These are phyloP conservation scores for Trilocha varians DNA, from an alignment of 2,888 invertebrate species.

Conservation along the genomic window DNA sequence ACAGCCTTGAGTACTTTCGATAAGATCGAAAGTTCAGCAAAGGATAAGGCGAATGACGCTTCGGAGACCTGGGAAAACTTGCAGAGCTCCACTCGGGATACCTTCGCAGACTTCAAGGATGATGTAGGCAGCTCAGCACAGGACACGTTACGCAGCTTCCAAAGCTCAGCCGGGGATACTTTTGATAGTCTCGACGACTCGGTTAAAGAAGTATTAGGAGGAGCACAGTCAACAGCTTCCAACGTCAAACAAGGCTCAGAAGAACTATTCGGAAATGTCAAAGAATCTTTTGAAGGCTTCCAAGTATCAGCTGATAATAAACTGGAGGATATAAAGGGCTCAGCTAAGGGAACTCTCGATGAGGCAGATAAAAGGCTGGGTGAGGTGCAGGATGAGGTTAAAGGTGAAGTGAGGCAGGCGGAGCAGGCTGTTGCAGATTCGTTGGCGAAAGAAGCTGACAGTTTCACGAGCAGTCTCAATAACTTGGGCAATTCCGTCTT, in stretches of 20 bases:
- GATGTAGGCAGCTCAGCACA: constrained; percentile 58
- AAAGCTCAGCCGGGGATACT: constrained; percentile 64
- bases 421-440: constrained; percentile 34
- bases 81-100: constrained; percentile 59
- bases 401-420: constrained; percentile 25
- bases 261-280: constrained; percentile 48
- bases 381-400: constrained; percentile 28
- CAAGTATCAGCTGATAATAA: constrained; percentile 62
- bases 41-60: constrained; percentile 53
- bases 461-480: constrained; percentile 57
- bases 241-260: constrained; percentile 39
- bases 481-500: constrained; percentile 63
- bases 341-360: constrained; percentile 35
- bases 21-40: constrained; percentile 60
- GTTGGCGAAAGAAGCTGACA: constrained; percentile 48
- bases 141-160: constrained; percentile 62
- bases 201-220: constrained; percentile 40
- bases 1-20: constrained; percentile 64
- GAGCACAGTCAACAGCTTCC: constrained; percentile 29
- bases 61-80: constrained; percentile 57
- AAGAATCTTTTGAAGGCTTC: constrained; percentile 58
- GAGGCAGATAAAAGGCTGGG: constrained; percentile 38
- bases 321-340: constrained; percentile 50
- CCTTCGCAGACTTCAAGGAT: constrained; percentile 53
- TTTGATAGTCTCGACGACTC: constrained; percentile 65